Evolutionary conservation across 2,888 invertebrate species (phyloP).

Genomic region (Orthonychiurus folsomi): DNA sequence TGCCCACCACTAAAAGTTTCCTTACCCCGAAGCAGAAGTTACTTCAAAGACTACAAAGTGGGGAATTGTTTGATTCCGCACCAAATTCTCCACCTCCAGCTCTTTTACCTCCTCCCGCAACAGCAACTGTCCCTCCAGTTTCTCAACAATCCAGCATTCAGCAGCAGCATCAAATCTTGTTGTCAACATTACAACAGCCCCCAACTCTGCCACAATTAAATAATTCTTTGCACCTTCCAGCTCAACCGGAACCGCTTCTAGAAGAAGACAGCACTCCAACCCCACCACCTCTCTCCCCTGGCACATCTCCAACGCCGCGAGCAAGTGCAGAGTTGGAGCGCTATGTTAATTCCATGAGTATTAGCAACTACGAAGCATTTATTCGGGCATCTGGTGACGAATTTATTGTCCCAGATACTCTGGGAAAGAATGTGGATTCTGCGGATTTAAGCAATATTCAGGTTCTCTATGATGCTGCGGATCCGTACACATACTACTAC

Average conservation of each 20-base stretch:
- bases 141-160: constrained; percentile 5
- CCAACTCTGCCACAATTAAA: not conserved
- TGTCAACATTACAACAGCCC: not conserved
- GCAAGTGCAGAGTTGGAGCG: constrained; percentile 2
- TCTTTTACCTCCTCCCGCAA: constrained; percentile 12
- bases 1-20: not conserved
- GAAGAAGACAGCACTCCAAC: not conserved
- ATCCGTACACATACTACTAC: constrained; percentile 34
- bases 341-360: constrained; percentile 4
- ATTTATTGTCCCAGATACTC: constrained; percentile 10
- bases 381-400: constrained; percentile 8
- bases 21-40: constrained; percentile 38
- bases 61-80: constrained; percentile 20
- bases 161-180: constrained; percentile 7
- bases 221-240: not conserved
- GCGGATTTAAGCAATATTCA: constrained; percentile 28
- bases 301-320: not conserved
- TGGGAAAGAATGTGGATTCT: constrained; percentile 22
- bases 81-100: constrained; percentile 16
- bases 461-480: constrained; percentile 32
- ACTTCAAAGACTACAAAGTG: constrained; percentile 35
- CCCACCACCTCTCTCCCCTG: not conserved
- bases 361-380: constrained; percentile 12
- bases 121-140: constrained; percentile 18
- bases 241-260: constrained; percentile 7